A percentile compares a stretch with the other conserved stretches of the same genome.
phyloP scores from a whole-genome alignment of 1,140 invertebrate species.

The Aphelenchoides fujianensis region DNA sequence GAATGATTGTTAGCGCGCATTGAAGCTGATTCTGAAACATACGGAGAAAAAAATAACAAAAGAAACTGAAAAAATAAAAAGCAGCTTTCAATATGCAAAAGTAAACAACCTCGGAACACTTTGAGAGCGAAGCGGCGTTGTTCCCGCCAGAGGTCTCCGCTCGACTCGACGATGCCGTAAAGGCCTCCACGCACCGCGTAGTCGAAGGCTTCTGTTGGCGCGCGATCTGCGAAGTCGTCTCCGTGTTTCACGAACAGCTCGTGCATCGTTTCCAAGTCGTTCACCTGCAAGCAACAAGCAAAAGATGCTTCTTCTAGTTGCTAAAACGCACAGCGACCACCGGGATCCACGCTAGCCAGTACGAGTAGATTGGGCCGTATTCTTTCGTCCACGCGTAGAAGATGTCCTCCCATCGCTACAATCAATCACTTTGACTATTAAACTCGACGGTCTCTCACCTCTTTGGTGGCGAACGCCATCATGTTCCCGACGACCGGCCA shows the following conservation, averaged over 20 bases:
- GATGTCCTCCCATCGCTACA: slow-evolving; percentile 1
- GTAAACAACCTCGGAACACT: too few relatives aligned
- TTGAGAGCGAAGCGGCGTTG: slow-evolving; percentile 18
- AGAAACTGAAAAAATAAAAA: too few relatives aligned
- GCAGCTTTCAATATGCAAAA: too few relatives aligned
- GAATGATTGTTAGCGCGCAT: too few relatives aligned
- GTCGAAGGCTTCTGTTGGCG: not conserved
- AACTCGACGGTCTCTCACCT: not conserved
- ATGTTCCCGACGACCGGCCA: slow-evolving; percentile 21
- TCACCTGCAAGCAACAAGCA: too few relatives aligned
- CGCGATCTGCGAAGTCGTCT: slow-evolving; percentile 7
- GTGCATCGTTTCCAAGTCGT: slow-evolving; percentile 10
- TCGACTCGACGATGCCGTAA: slow-evolving; percentile 16
- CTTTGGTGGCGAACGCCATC: not conserved
- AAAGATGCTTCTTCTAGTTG: too few relatives aligned
- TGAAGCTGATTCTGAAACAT: too few relatives aligned
- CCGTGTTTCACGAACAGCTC: slow-evolving; percentile 27
- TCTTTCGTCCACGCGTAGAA: slow-evolving; percentile 15
- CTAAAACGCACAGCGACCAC: too few relatives aligned
- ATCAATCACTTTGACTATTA: too few relatives aligned
- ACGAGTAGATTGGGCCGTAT: slow-evolving; percentile 28
- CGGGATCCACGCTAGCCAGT: slow-evolving; percentile 23
- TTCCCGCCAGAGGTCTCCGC: not conserved
- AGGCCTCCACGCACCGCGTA: not conserved
- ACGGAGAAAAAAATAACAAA: too few relatives aligned